Base-by-base conservation (phyloP, 2,888 invertebrate species). In the Halictus ligatus region DNA sequence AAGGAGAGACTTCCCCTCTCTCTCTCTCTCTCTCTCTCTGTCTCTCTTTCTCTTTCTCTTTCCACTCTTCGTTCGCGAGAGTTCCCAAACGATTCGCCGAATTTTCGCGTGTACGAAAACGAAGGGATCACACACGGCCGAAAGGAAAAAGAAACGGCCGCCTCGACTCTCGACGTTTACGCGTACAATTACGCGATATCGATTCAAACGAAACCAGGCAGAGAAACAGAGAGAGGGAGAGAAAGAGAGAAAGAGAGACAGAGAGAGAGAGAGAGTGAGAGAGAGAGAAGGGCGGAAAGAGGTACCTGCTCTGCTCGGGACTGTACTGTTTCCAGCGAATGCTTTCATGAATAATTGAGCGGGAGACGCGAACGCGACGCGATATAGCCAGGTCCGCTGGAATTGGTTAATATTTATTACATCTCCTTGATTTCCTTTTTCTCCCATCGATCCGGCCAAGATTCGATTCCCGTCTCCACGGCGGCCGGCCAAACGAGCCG, bases 301-400 rank as follows among this genome's bases (percentile, higher is more conserved):
- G 54, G 35, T 60, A 60, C 35, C 54, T 74, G 77, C 40, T 29
- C 35, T 78, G 81, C 50, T 25, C 87, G 75, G 80, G 80, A 82
- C 80, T 74, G 78, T 79, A 78, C 73, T 69, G 81, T 76, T 78
- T 50, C 75, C 80, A 64, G 78, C 84, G 35, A 82, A 85, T 81
- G 83, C 83, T 83, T 81, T 83, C 81, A 83, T 84, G 85, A 88
- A 88, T 88, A 88, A 88, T 88, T 83, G 80, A 87, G 81, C 73
- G 74, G 69, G 72, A 77, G 67, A 75, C 74, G 75, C 78, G 74
- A 80, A 71, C 75, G 80, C 82, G 76, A 81, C 83, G 81, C 73
- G 83, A 87, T 83, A 83, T 64, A 85, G 64, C 83, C 80, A 8
- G 69, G 76, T 64, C 72, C 79, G 64, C 78, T 72, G 58, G 75